A percentile compares a stretch with the other conserved stretches of the same genome.
These are phyloP conservation scores for Littorina saxatilis DNA, from an alignment of 1,140 invertebrate genomes.

Conservation along the genomic window DNA sequence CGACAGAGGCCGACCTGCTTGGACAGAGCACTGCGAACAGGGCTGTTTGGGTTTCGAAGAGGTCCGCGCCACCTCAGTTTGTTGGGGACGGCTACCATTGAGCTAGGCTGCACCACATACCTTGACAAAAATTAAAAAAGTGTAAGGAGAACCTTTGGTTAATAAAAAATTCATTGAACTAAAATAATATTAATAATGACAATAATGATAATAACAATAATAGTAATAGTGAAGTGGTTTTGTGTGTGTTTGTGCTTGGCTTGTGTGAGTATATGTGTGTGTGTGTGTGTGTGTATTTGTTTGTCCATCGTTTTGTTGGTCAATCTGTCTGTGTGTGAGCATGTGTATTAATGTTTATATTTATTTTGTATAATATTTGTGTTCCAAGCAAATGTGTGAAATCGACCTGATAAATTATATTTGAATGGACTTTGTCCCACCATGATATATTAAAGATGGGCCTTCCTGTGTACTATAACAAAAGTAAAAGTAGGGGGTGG, in stretches of 20 bases:
- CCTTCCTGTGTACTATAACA: too few relatives aligned
- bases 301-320: too few relatives aligned
- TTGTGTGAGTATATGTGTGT: neutral
- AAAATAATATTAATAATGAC: neutral
- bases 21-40: too few relatives aligned
- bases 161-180: neutral
- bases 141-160: neutral
- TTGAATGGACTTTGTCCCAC: too few relatives aligned
- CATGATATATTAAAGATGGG: too few relatives aligned
- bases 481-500: too few relatives aligned
- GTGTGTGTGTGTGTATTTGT: neutral
- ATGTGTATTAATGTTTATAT: too few relatives aligned
- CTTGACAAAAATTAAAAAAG: slow-evolving; percentile 46
- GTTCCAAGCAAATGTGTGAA: too few relatives aligned
- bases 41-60: neutral
- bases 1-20: neutral
- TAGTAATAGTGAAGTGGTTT: neutral
- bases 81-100: slow-evolving; percentile 67
- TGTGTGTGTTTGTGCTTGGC: neutral
- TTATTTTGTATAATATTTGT: too few relatives aligned
- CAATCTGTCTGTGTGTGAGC: too few relatives aligned
- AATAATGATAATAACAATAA: neutral
- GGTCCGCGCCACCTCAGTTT: slow-evolving; percentile 41
- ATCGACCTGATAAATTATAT: too few relatives aligned
- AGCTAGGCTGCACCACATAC: slow-evolving; percentile 68